Base-by-base conservation (phyloP, 2,888 invertebrate genomes). In the Microplitis deprimator region DNA sequence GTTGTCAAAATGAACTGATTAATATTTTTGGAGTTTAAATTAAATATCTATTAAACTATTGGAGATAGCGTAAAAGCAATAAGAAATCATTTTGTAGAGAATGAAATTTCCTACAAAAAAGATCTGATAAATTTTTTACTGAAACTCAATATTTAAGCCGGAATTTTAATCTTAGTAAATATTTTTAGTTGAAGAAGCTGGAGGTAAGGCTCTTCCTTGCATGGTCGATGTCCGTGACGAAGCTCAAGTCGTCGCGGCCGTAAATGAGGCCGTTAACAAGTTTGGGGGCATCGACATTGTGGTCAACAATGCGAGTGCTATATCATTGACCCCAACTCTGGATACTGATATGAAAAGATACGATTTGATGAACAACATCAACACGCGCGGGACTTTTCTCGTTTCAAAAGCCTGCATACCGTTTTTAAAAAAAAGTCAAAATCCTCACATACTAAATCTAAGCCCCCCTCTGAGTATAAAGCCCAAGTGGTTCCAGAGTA, bases 261-360 rank as follows among this genome's bases (percentile, higher is more conserved):
- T 96, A 16, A 93, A 95, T 85, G 92, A 92, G 82, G 95, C 96
- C 38, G 93, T 96, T 0, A 92, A 93, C 77, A 94, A 94, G 91
- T 99, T 99, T 91, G 98, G 98, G 50, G 98, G 98, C 10, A 98
- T 99, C 84, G 99, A 99, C 88, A 95, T 99, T 82, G 90, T 97
- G 20, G 91, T 99, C 17, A 99, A 99, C 91, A 99, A 99, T 92
- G 99, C 99, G 1, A 97, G 97, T 80, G 98, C 98, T 10, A 99
- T 99, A 85, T 94, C 94, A 0, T 91, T 97, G 73, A 95, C 97
- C 0, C 93, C 93, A 70, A 98, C 98, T 0, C 91, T 92, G 1
- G 91, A 94, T 6, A 98, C 98, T 0, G 95, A 96, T 61, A 98
- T 99, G 98, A 99, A 99, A 91, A 93, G 94, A 90, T 99, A 96